These are phyloP conservation scores for Leptoclinus maculatus DNA, from an alignment of 2,797 vertebrate genomes.

Conservation along the genomic window DNA sequence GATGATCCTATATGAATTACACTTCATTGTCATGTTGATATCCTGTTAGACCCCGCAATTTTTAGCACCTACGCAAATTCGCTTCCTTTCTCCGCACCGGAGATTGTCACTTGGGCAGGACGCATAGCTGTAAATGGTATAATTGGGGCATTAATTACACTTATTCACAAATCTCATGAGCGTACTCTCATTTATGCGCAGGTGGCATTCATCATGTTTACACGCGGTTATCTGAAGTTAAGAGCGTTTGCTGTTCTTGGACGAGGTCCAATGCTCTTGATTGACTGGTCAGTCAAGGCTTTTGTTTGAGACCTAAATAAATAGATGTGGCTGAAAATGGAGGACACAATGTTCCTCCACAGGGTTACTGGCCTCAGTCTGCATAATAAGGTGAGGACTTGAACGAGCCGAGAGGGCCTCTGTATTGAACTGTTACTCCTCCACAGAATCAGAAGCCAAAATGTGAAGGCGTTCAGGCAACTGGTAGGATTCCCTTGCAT, in stretches of 20 bases:
- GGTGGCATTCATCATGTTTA: too few relatives aligned
- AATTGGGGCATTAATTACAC: too few relatives aligned
- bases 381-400: conserved; percentile 40
- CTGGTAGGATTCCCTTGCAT: conserved; percentile 27
- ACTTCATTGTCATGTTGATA: too few relatives aligned
- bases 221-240: background rate
- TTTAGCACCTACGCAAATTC: too few relatives aligned
- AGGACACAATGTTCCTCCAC: conserved; percentile 22
- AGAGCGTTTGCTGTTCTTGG: background rate
- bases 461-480: conserved; percentile 37
- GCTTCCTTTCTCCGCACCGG: too few relatives aligned
- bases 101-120: too few relatives aligned
- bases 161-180: too few relatives aligned
- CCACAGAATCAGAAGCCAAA: conserved; percentile 37
- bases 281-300: conserved; percentile 26
- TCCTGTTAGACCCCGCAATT: too few relatives aligned
- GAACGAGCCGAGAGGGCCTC: conserved; percentile 24
- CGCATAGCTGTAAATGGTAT: too few relatives aligned
- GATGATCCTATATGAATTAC: too few relatives aligned
- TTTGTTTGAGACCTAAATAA: conserved; percentile 21
- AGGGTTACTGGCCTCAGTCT: conserved; percentile 13
- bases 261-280: conserved; percentile 1
- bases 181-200: too few relatives aligned
- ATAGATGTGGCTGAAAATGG: conserved; percentile 5
- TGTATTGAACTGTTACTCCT: conserved; percentile 26